phyloP scores from a whole-genome alignment of 2,797 vertebrate species.

The Bradypodion ventrale region DNA sequence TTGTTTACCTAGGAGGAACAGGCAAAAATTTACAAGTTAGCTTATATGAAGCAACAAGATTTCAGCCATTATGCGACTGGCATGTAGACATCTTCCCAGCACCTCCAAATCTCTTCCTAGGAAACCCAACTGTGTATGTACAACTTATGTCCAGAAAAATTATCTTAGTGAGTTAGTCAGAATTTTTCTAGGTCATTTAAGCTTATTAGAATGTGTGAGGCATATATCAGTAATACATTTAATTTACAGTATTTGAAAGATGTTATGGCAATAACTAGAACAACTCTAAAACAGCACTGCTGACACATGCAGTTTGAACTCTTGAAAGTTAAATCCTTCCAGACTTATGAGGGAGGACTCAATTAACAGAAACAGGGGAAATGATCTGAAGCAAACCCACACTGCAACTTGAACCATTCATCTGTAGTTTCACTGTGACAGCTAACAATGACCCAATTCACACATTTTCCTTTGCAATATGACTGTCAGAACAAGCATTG shows the following conservation, averaged over 20 bases:
- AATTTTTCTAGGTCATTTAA: slow-evolving; percentile 52
- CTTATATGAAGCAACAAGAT: too few species aligned
- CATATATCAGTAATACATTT: not conserved
- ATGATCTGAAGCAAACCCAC: slow-evolving; percentile 25
- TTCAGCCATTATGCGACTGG: too few species aligned
- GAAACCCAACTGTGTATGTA: slow-evolving; percentile 10
- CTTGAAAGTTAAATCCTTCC: slow-evolving; percentile 43
- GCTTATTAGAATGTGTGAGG: slow-evolving; percentile 29
- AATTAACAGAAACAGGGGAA: slow-evolving; percentile 32
- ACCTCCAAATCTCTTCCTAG: not conserved
- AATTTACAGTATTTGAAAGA: slow-evolving; percentile 16
- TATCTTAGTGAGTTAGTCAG: slow-evolving; percentile 17
- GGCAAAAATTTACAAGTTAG: too few species aligned
- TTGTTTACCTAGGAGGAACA: too few species aligned
- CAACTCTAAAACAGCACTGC: slow-evolving; percentile 53
- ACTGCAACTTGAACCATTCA: slow-evolving; percentile 11
- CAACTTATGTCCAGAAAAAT: slow-evolving; percentile 27
- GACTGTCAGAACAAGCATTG: not conserved
- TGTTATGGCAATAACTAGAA: slow-evolving; percentile 42
- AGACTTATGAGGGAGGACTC: slow-evolving; percentile 17
- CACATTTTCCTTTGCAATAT: not conserved
- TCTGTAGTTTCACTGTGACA: slow-evolving; percentile 7
- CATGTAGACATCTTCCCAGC: too few species aligned
- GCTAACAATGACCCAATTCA: not conserved
- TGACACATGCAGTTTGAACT: slow-evolving; percentile 43